Evolutionary conservation across 2,797 vertebrate species (phyloP), one percentile per base, ranked within the genome.

Genomic region (Fundulus diaphanus): DNA sequence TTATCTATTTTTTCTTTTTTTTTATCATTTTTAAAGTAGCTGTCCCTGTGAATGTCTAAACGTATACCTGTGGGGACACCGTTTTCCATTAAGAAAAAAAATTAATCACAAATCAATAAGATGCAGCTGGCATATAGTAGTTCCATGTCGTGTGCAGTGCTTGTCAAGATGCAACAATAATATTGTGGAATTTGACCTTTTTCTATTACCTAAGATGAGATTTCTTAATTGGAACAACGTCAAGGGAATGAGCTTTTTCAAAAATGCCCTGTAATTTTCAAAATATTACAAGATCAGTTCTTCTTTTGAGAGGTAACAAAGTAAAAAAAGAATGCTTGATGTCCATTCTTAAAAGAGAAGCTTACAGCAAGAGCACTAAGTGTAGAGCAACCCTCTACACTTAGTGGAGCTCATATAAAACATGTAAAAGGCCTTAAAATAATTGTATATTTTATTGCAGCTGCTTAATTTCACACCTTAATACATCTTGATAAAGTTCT

Each of bases 21-120:
- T n/a, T n/a, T n/a, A n/a, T n/a, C n/a, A 63, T 8, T 13, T 74
- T 72, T 4, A 84, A 79, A 66, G n/a, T 4, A 56, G 27, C 7
- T 31, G 57, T 51, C 51, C 12, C 27, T 51, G 33, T 51, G 12
- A 35, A 22, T 69, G 57, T 48, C 44, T 18, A 15, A 56, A 49
- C 35, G n/a, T n/a, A n/a, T n/a, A n/a, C n/a, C n/a, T n/a, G n/a
- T n/a, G n/a, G n/a, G n/a, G n/a, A n/a, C n/a, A n/a, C n/a, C n/a
- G n/a, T 29, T 56, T 29, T 56, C 12, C 15, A 29, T 29, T 3
- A 40, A 40, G 7, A 40, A 40, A 40, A 40, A 3, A 40, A 40
- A 40, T 3, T 3, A 40, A 40, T 40, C 37, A 40, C 37, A 40
- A 40, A 40, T 40, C 7, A 40, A 40, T 3, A 40, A 40, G 3